Percentiles rank a stretch among this genome's conserved stretches.
phyloP scores from a whole-genome alignment of 2,797 vertebrate genomes.

The Spheniscus humboldti region DNA sequence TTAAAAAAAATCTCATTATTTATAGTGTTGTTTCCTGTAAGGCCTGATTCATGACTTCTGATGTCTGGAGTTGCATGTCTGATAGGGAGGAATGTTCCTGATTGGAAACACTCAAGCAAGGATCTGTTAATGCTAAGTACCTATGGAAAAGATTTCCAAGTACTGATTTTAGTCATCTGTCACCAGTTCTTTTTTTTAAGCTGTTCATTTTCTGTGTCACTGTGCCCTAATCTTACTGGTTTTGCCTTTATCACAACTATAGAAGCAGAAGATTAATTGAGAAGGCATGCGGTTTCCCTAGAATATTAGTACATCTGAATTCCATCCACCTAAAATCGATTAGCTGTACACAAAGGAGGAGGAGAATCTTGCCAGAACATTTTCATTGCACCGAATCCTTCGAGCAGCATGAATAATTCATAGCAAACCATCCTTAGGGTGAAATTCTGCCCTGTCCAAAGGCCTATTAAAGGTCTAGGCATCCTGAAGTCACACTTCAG shows the following conservation, averaged over 20 bases:
- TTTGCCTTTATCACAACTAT: neutral
- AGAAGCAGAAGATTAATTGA: neutral
- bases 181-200: neutral
- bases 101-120: neutral
- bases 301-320: neutral
- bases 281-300: neutral
- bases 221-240: neutral
- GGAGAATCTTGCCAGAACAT: neutral
- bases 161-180: neutral
- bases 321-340: neutral
- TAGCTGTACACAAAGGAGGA: neutral
- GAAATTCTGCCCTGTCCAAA: neutral
- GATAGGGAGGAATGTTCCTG: constrained; percentile 2
- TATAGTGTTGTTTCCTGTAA: neutral
- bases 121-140: constrained; percentile 27
- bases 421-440: neutral
- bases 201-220: neutral
- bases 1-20: neutral
- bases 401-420: neutral
- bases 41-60: neutral
- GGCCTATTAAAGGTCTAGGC: neutral
- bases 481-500: neutral
- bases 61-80: neutral
- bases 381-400: constrained; percentile 14
- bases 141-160: constrained; percentile 21